Evolutionary conservation across 1,140 invertebrate species (phyloP), one percentile per base, ranked within the genome.

Genomic region (Tetranychus cinnabarinus): DNA sequence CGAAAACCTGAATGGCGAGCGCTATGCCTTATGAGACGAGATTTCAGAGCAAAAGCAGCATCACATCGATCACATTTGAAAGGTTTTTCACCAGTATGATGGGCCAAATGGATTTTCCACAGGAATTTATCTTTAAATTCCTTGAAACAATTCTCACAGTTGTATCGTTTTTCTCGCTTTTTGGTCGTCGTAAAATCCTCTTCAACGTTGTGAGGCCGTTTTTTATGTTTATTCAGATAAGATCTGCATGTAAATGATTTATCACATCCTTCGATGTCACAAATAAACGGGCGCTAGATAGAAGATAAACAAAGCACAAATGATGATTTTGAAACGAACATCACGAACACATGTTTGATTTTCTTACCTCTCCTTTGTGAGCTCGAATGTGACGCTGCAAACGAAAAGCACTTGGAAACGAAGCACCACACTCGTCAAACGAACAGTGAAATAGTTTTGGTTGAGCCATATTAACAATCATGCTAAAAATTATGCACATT

Each of bases 31-130:
- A 52, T 59, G 15, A 62, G 55, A 2, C 48, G 42, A 10, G 15
- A n/a, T 61, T 56, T 45, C 33, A 34, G 6, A 12, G 47, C 54
- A 55, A 64, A 67, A 23, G 10, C 34, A 35, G 54, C 59, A n/a
- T 74, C 75, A 63, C 77, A 78, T 0, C 70, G 69, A 3, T 73
- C 70, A 64, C 77, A 77, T 31, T 73, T 72, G 10, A 67, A 73
- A 5, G 71, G 68, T 4, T 69, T 12, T 72, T 73, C 63, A 75
- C 74, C 5, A 71, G 63, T 56, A 55, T 64, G 63, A 8, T 35
- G 7, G 23, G 13, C 33, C 7, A 48, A 5, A 59, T 64, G 63
- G 1, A 36, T 58, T 55, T 59, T 61, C 13, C 61, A 47, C 10
- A 62, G n/a, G n/a, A 42, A 55, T 59, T 59, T 59, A 31, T 23